Percentiles rank a stretch among this genome's conserved stretches.
Conservation (phyloP, 2,797 vertebrate species). For the Bradypodion ventrale region DNA sequence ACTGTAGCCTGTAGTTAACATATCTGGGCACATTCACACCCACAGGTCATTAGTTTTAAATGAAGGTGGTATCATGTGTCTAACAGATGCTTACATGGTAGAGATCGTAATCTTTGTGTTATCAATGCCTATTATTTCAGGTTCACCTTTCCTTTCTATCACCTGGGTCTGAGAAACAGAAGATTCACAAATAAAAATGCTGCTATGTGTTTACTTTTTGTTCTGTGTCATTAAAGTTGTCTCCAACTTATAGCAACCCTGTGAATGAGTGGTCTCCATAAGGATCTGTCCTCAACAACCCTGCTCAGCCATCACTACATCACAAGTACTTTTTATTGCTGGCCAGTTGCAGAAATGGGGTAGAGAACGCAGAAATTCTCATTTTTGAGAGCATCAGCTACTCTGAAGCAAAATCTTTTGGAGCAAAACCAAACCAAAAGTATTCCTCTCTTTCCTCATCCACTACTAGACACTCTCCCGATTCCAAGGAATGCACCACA, state of each 20-base stretch:
- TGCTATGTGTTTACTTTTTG: background rate
- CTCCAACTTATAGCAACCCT: too few species aligned
- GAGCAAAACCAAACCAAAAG: background rate
- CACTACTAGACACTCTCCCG: background rate
- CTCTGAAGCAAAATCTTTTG: background rate
- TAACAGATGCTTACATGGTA: constrained; percentile 56
- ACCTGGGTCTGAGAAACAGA: background rate
- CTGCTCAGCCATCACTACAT: background rate
- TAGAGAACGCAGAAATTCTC: background rate
- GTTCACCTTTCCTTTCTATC: background rate
- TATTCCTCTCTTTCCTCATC: background rate
- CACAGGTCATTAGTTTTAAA: constrained; percentile 79
- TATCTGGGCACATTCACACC: constrained; percentile 42
- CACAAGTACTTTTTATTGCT: background rate
- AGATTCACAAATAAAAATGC: background rate
- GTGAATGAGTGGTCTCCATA: too few species aligned
- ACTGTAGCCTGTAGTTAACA: constrained; percentile 63
- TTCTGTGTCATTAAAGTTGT: too few species aligned
- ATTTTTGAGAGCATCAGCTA: background rate
- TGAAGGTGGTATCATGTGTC: constrained; percentile 68
- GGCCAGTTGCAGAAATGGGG: background rate
- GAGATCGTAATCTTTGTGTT: background rate
- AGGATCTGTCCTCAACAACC: too few species aligned
- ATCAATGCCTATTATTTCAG: background rate
- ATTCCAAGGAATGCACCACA: too few species aligned